Evolutionary conservation across 2,888 invertebrate genomes (phyloP).

Genomic region (Lacanobia oleracea): DNA sequence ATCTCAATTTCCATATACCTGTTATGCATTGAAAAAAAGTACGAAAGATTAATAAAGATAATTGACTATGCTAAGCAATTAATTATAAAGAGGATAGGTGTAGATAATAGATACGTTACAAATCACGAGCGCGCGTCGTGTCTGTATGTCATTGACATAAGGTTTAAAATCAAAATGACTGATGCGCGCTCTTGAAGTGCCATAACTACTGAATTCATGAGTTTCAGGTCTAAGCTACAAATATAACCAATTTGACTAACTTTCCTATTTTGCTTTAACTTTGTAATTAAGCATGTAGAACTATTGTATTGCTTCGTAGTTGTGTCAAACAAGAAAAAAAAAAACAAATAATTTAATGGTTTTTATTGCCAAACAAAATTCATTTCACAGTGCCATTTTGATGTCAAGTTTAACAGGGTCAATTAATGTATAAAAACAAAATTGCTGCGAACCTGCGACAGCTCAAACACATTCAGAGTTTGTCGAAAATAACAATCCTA

Average conservation of each 20-base stretch:
- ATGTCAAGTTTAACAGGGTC: constrained; percentile 61
- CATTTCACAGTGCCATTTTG: constrained; percentile 56
- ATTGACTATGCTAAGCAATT: background rate
- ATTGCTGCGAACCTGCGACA: constrained; percentile 28
- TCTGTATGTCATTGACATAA: background rate
- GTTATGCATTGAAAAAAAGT: constrained; percentile 1
- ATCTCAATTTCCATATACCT: constrained; percentile 24
- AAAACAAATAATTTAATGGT: constrained; percentile 22
- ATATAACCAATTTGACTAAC: background rate
- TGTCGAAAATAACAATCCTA: constrained; percentile 15
- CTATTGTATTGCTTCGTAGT: constrained; percentile 30
- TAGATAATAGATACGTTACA: constrained; percentile 7
- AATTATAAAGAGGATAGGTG: background rate
- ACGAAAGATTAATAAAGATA: constrained; percentile 13
- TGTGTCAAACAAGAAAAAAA: background rate
- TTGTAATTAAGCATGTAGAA: constrained; percentile 3
- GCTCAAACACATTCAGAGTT: constrained; percentile 27
- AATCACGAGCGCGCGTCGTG: background rate
- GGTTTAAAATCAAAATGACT: background rate
- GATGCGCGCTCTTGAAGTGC: background rate
- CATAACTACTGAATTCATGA: background rate
- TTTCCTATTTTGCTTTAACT: constrained; percentile 11
- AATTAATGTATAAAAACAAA: constrained; percentile 57
- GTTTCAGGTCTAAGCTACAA: background rate
- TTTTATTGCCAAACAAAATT: constrained; percentile 61